Percentiles rank a stretch among this genome's conserved stretches.
These are phyloP conservation scores for Erpetoichthys calabaricus DNA, from an alignment of 2,797 vertebrate species.

Conservation along the genomic window DNA sequence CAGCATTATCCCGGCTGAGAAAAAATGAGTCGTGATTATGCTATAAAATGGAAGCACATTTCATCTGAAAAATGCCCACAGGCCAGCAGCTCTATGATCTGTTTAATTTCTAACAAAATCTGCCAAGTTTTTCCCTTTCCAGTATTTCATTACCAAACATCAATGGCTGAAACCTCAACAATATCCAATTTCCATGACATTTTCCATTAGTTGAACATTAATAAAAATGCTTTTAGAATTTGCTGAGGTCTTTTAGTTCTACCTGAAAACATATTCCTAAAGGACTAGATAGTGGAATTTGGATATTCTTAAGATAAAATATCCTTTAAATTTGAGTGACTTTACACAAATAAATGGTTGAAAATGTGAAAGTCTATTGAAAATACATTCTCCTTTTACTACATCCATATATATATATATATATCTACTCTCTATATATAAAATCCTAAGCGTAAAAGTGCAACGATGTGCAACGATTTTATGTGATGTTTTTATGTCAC, in stretches of 20 bases:
- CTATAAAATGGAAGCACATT: constrained; percentile 11
- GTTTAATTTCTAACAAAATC: constrained; percentile 8
- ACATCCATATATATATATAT: too few relatives aligned
- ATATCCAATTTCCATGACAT: constrained; percentile 17
- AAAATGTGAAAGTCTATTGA: constrained; percentile 11
- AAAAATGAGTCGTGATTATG: too few relatives aligned
- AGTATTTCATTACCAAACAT: constrained; percentile 18
- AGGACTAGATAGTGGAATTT: constrained; percentile 9
- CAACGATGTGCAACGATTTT: too few relatives aligned
- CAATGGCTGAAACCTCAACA: constrained; percentile 18
- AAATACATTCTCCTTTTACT: too few relatives aligned
- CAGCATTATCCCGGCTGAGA: too few relatives aligned
- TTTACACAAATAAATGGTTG: constrained; percentile 19
- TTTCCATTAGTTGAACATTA: constrained; percentile 11
- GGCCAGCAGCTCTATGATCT: neutral
- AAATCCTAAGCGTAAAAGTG: too few relatives aligned
- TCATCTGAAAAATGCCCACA: neutral
- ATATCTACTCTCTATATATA: too few relatives aligned
- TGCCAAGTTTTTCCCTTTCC: constrained; percentile 18
- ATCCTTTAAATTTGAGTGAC: constrained; percentile 18
- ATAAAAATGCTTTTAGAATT: constrained; percentile 9
- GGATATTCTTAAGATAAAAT: constrained; percentile 20
- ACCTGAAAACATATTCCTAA: constrained; percentile 19
- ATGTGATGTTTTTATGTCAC: too few relatives aligned
- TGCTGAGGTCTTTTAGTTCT: constrained; percentile 16